A percentile compares a stretch with the other conserved stretches of the same genome.
Conservation (phyloP, 2,797 vertebrate species). For the Onychomys torridus region DNA sequence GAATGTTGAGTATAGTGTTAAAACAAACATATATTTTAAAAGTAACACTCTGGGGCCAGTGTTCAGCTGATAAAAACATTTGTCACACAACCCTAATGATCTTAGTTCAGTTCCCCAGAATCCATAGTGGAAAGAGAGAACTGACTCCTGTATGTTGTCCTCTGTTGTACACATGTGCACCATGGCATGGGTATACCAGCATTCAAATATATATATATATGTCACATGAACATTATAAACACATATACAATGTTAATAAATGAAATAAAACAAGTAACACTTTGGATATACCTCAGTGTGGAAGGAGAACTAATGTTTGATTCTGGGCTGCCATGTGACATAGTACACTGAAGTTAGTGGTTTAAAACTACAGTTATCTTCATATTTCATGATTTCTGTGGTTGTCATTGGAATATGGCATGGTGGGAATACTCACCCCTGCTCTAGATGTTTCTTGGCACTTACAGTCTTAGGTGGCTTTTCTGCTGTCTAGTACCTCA, state of each 20-base stretch:
- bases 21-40: background rate
- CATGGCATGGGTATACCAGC: background rate
- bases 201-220: background rate
- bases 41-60: background rate
- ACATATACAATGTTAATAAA: background rate
- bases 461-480: background rate
- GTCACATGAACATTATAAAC: background rate
- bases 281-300: background rate
- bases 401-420: background rate
- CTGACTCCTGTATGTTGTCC: background rate
- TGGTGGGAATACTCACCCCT: background rate
- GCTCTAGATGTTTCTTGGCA: background rate
- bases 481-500: background rate
- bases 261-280: background rate
- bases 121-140: background rate
- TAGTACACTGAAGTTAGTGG: background rate
- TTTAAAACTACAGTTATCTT: background rate
- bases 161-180: background rate
- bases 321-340: background rate
- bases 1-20: slow-evolving; percentile 3
- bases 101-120: background rate
- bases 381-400: background rate
- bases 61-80: background rate
- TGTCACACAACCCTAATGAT: background rate
- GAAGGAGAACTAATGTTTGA: background rate